Conservation (phyloP, 2,888 invertebrate genomes). For the Acrobasis repandana region DNA sequence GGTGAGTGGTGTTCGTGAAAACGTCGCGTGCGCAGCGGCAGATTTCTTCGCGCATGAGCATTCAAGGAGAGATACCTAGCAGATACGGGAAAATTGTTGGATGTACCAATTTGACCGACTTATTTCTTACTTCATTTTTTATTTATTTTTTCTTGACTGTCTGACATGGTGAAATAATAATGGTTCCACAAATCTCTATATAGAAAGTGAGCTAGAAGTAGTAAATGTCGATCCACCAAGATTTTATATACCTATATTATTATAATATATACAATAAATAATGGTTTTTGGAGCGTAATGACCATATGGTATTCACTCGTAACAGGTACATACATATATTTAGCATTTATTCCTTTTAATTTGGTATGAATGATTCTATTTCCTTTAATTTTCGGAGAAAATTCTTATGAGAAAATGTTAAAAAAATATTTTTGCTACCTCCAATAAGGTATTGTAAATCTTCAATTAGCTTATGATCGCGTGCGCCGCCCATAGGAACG, state of each 20-base stretch:
- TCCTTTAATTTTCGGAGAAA: background rate
- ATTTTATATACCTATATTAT: too few species aligned
- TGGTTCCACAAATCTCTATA: too few species aligned
- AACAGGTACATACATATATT: too few species aligned
- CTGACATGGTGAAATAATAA: background rate
- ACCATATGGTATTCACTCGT: too few species aligned
- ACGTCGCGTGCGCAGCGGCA: conserved; percentile 67
- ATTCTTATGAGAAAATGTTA: background rate
- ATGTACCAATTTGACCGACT: conserved; percentile 27
- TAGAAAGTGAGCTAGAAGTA: too few species aligned
- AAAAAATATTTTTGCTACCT: conserved; percentile 25
- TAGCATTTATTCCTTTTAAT: too few species aligned
- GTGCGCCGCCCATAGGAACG: conserved; percentile 63
- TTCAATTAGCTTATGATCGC: conserved; percentile 67
- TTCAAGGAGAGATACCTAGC: conserved; percentile 65
- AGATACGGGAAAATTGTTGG: conserved; percentile 24
- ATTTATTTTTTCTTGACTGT: background rate
- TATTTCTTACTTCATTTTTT: conserved; percentile 1
- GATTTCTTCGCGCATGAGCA: conserved; percentile 70
- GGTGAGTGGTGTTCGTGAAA: conserved; percentile 62
- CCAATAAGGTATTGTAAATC: conserved; percentile 35
- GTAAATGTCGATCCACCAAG: too few species aligned
- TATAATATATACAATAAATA: too few species aligned
- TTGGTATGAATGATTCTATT: background rate
- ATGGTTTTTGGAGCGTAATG: too few species aligned